Base-by-base conservation (phyloP, 2,888 invertebrate genomes). In the Lycophotia porphyrea region DNA sequence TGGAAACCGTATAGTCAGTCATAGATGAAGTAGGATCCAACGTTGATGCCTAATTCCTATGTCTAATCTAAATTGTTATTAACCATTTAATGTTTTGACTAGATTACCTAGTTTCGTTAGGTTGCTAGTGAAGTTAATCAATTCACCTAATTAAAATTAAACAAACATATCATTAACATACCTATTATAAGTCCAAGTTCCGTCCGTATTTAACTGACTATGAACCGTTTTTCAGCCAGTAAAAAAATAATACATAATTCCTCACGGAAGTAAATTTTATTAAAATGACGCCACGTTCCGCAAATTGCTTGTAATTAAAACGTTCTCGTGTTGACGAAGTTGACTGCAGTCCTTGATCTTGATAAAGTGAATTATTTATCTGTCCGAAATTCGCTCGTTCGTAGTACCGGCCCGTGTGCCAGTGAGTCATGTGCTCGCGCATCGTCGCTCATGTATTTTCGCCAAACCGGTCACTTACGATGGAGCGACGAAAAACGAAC, bases 381-480 rank as follows among this genome's bases (percentile, higher is more conserved):
- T 83, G 89, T 88, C 87, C 87, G 73, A 90, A 90, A 90, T 87
- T 88, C 74, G 81, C 75, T 84, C 84, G 80, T 75, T 74, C 81
- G 78, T 84, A 87, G 88, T 81, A 77, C 78, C 82, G 75, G 85
- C 77, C 84, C 88, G 88, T 89, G 89, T 89, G 90, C 86, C 82
- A 82, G 73, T 93, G 93, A 93, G 78, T 92, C 93, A 93, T 86
- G 72, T 84, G 78, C 78, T 72, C 70, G 83, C 81, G 82, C 80
- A 76, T 85, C 80, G 76, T 77, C 82, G 76, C 84, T 85, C 74
- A 87, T 87, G 84, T 89, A 87, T 89, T 90, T 92, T 90, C 87
- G 89, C 90, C 74, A 87, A 93, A 93, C 93, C 91, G 91, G 92
- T 92, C 81, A 58, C 27, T 72, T 49, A 34, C 60, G 71, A 75